Evolutionary conservation across 92 coral and sea anemone genomes (phyloP).

Genomic region (Isaurus tuberculatus): DNA sequence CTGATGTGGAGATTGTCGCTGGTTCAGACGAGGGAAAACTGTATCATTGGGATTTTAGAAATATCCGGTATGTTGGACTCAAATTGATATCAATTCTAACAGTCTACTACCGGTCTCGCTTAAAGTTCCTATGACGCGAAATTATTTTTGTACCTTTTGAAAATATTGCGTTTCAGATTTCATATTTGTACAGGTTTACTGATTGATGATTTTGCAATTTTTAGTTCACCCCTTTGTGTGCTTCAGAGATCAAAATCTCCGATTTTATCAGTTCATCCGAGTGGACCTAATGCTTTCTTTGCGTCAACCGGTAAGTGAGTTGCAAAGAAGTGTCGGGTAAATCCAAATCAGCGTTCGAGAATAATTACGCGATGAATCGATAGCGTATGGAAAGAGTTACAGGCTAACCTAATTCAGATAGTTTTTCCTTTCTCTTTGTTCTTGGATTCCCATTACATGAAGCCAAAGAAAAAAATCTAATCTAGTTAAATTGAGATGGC

Average conservation of each 20-base stretch:
- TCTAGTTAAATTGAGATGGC: too few relatives aligned
- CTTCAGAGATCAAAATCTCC: slow-evolving; percentile 86
- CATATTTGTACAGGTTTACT: not conserved
- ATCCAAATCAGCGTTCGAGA: not conserved
- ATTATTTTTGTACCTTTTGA: too few relatives aligned
- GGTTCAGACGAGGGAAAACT: slow-evolving; percentile 91
- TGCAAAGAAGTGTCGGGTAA: not conserved
- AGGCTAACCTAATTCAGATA: too few relatives aligned
- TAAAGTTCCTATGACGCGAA: too few relatives aligned
- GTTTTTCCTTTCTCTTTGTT: too few relatives aligned
- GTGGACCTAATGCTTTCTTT: slow-evolving; percentile 59
- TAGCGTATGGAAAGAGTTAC: too few relatives aligned
- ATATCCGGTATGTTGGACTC: slow-evolving; percentile 74
- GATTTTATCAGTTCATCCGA: slow-evolving; percentile 62
- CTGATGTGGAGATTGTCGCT: slow-evolving; percentile 75
- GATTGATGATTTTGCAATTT: not conserved
- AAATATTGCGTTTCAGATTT: too few relatives aligned
- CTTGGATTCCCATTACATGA: too few relatives aligned
- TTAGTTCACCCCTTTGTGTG: slow-evolving; percentile 77
- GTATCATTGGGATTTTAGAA: slow-evolving; percentile 78
- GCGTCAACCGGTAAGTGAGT: slow-evolving; percentile 70
- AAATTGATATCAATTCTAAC: too few relatives aligned
- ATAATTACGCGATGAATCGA: too few relatives aligned
- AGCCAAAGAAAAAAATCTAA: too few relatives aligned
- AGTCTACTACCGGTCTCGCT: too few relatives aligned